phyloP scores from a whole-genome alignment of 1,140 invertebrate genomes.

The Bombus superbus region DNA sequence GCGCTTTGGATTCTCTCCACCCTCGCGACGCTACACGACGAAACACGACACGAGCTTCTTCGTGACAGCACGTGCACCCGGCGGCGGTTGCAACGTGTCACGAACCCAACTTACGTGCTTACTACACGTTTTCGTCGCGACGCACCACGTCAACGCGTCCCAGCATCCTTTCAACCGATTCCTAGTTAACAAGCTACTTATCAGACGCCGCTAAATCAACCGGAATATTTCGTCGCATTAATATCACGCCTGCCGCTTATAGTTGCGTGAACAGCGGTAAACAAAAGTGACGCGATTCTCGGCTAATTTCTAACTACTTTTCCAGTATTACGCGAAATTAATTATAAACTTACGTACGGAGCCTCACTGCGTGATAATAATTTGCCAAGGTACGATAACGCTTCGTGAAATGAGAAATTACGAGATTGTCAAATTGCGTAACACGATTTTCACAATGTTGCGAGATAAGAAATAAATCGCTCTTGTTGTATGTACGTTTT shows the following conservation, averaged over 20 bases:
- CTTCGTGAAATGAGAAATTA: no score
- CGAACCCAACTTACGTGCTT: background rate
- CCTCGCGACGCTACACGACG: background rate
- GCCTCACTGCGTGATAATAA: no score
- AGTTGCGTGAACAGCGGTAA: background rate
- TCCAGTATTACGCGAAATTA: background rate
- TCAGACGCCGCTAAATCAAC: background rate
- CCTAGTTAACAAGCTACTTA: slow-evolving; percentile 18
- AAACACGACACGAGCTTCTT: slow-evolving; percentile 5
- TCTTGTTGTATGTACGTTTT: no score
- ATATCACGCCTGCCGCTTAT: background rate
- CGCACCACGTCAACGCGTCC: background rate
- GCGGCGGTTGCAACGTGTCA: slow-evolving; percentile 9
- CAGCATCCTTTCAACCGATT: no score
- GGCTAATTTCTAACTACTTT: background rate
- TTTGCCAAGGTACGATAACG: no score
- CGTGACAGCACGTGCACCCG: slow-evolving; percentile 1
- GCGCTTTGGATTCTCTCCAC: slow-evolving; percentile 10
- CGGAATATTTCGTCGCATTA: background rate
- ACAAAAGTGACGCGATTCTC: background rate
- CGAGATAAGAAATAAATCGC: no score
- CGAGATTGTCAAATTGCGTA: no score
- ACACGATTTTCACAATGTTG: no score
- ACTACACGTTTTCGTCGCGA: background rate
- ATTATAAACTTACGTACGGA: background rate